These are phyloP conservation scores for Sebastes baramenuke DNA, from an alignment of 2,797 vertebrate genomes.

Conservation along the genomic window DNA sequence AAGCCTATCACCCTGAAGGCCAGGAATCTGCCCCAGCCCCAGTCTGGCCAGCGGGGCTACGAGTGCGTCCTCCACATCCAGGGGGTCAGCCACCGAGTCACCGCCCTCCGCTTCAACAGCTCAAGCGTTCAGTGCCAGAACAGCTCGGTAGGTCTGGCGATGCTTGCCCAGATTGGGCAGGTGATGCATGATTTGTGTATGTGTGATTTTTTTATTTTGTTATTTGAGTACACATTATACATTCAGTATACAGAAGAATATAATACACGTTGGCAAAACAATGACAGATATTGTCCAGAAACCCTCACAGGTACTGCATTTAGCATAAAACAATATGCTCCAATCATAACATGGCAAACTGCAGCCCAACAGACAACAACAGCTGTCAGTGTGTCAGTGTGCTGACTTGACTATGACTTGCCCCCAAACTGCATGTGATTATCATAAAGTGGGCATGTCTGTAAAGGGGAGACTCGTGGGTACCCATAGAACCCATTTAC, in stretches of 20 bases:
- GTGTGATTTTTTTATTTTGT: not conserved
- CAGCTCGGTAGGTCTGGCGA: conserved; percentile 88
- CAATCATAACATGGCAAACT: no score
- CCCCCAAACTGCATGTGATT: no score
- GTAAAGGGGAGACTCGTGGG: no score
- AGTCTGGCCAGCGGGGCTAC: conserved; percentile 97
- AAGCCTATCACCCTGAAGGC: conserved; percentile 97
- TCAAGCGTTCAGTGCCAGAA: conserved; percentile 99
- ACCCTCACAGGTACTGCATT: no score
- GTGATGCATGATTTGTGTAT: not conserved
- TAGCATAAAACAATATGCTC: no score
- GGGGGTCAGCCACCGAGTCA: conserved; percentile 91
- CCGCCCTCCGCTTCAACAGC: conserved; percentile 97
- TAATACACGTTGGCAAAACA: not conserved
- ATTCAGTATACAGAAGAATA: not conserved
- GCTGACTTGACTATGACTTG: no score
- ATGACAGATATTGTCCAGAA: no score
- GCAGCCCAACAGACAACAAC: no score
- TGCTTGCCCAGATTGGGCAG: not conserved
- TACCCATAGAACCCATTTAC: no score
- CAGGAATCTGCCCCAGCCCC: conserved; percentile 95
- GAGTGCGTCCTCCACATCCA: conserved; percentile 97
- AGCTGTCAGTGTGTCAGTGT: no score
- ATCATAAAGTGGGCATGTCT: no score
- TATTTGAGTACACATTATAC: not conserved